Percentiles rank a stretch among this genome's conserved stretches.
These are phyloP conservation scores for Archips crataeganus DNA, from an alignment of 2,888 invertebrate species.

Conservation along the genomic window DNA sequence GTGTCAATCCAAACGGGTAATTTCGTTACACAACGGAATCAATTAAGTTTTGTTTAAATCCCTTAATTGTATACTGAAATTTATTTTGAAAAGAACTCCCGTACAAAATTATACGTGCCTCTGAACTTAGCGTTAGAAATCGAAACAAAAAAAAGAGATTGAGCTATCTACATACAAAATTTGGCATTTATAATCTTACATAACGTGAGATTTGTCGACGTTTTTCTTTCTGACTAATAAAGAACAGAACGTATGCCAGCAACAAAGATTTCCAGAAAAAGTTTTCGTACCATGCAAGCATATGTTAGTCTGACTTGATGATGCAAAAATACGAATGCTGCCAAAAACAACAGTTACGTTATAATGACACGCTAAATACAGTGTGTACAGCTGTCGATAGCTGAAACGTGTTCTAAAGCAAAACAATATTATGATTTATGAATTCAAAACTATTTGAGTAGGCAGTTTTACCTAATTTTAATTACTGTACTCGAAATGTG, in stretches of 20 bases:
- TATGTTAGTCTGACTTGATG: not conserved
- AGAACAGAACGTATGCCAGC: not conserved
- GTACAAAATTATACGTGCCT: too few relatives aligned
- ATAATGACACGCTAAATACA: conserved; percentile 3
- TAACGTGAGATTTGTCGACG: not conserved
- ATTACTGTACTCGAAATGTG: not conserved
- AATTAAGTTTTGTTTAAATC: too few relatives aligned
- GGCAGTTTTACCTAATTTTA: not conserved
- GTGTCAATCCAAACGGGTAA: too few relatives aligned
- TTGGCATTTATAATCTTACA: too few relatives aligned
- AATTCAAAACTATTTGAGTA: not conserved
- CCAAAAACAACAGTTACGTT: not conserved
- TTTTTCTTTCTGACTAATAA: not conserved
- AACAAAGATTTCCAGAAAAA: not conserved
- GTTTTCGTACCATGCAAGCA: not conserved
- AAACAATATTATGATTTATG: conserved; percentile 16
- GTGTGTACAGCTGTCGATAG: conserved; percentile 1
- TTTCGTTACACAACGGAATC: too few relatives aligned
- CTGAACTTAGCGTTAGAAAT: too few relatives aligned
- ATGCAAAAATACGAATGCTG: not conserved
- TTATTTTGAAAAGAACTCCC: too few relatives aligned
- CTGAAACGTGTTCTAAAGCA: conserved; percentile 5
- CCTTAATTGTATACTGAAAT: too few relatives aligned
- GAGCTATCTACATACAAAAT: too few relatives aligned
- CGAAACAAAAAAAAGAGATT: too few relatives aligned